Conservation (phyloP, 2,797 vertebrate genomes). For the Buphagus erythrorhynchus region DNA sequence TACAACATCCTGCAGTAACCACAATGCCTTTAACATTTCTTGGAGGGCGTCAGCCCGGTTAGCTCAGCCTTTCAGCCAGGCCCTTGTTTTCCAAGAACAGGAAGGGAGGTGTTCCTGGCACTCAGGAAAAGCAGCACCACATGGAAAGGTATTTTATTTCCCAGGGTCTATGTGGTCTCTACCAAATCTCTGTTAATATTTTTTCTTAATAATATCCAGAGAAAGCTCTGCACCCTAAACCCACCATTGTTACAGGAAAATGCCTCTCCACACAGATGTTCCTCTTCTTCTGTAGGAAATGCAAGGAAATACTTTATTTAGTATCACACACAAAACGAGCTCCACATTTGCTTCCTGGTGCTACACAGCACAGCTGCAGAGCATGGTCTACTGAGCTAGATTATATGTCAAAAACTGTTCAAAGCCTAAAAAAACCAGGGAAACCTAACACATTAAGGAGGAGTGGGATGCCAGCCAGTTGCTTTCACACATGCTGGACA, state of each 20-base stretch:
- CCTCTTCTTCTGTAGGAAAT: background rate
- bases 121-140: background rate
- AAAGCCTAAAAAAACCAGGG: background rate
- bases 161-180: background rate
- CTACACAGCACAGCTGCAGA: background rate
- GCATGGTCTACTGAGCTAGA: background rate
- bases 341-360: background rate
- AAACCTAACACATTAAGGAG: background rate
- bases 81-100: constrained; percentile 54
- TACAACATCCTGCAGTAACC: background rate
- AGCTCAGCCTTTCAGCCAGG: constrained; percentile 2
- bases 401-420: background rate
- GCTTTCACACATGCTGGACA: background rate
- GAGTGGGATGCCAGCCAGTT: background rate
- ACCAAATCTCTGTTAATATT: background rate
- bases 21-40: background rate
- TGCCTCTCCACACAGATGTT: background rate
- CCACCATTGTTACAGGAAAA: background rate
- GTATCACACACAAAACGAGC: background rate
- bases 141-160: background rate
- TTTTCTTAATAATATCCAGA: background rate
- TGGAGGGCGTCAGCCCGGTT: background rate
- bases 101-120: constrained; percentile 54
- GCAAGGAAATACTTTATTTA: background rate
- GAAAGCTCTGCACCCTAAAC: background rate